Evolutionary conservation across 1,140 invertebrate species (phyloP).

Genomic region (Gonatopus flavifemur): DNA sequence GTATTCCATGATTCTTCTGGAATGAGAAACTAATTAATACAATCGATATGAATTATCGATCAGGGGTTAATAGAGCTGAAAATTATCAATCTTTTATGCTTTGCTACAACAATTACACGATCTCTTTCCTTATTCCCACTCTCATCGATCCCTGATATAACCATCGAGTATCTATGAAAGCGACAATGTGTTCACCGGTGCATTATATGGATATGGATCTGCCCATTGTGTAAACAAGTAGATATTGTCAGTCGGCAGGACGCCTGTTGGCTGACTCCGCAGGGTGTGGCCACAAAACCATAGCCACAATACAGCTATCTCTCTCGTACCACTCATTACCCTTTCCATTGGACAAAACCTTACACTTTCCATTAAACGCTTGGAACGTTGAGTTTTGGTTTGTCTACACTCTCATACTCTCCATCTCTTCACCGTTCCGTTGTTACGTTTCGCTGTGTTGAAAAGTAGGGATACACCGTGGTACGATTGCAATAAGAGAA

Average conservation of each 20-base stretch:
- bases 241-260: constrained; percentile 27
- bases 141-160: constrained; percentile 2
- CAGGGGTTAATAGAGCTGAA: no score
- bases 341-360: no score
- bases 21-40: no score
- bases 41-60: no score
- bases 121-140: constrained; percentile 2
- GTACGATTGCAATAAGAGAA: constrained; percentile 17
- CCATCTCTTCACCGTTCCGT: constrained; percentile 8
- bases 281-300: constrained; percentile 42
- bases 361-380: no score
- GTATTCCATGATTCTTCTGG: no score
- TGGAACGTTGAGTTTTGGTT: no score
- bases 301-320: constrained; percentile 29
- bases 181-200: constrained; percentile 23
- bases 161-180: constrained; percentile 17
- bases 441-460: constrained; percentile 8
- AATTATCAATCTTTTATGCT: no score
- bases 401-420: neutral
- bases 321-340: constrained; percentile 1
- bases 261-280: constrained; percentile 38
- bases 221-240: constrained; percentile 39
- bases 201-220: constrained; percentile 22
- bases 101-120: no score
- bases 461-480: constrained; percentile 27